Base-by-base conservation (phyloP, 2,797 vertebrate species). In the Garrulus glandarius region DNA sequence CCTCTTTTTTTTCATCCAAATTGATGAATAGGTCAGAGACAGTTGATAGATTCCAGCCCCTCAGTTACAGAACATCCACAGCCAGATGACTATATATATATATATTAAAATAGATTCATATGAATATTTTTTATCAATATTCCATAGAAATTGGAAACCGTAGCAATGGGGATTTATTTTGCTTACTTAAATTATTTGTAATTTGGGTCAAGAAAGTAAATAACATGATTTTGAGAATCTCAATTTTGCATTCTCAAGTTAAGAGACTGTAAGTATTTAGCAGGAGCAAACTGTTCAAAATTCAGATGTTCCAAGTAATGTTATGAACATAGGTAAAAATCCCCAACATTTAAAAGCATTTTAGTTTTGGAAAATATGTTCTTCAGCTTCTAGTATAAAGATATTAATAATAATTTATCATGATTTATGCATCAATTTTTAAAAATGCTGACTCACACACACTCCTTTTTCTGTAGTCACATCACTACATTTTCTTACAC, bases 311-410 rank as follows among this genome's bases (percentile, higher is more conserved):
- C 5, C 29, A 78, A 87, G 17, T 20, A 68, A 68, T 46, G 6
- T 29, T 47, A 49, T 34, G 68, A 79, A 30, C 5, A 55, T 22
- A 74, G 12, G 4, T 27, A 14, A 70, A 84, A 71, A 32, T 1
- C 0, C 5, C 1, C 5, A 49, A 36, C 3, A 59, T 37, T 61
- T 74, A 56, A 68, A 76, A 32, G 3, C 2, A 19, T 55, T 79
- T 61, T 52, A 76, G 3, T 46, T 52, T 74, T 76, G 7, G 55
- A 77, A 87, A 83, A 63, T 16, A 14, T 29, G 1, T 22, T 39
- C 11, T 72, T 82, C 59, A 50, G 2, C 10, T 92, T 88, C 36
- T 20, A 69, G 3, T 53, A 12, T 52, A 50, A 85, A 83, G 29
- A 3, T 14, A 53, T 69, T 68, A 71, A 30, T 44, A 70, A 36